Base-by-base conservation (phyloP, 2,113 vertebrate species). In the Melanotaenia duboulayi region DNA sequence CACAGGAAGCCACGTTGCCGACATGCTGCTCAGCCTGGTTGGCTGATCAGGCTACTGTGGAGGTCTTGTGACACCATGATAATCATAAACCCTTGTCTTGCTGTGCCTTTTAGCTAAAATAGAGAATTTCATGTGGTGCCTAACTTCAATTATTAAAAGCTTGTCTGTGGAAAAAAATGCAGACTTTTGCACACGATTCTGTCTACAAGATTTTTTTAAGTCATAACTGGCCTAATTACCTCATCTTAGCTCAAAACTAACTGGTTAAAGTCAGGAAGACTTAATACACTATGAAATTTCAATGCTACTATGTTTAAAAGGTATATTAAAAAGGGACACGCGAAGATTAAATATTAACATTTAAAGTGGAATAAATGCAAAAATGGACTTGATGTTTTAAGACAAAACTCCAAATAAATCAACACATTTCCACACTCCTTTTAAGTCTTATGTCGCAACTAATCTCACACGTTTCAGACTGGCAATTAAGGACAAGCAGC, bases 41-140 rank as follows among this genome's bases (percentile, higher is more conserved):
- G 42, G 62, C 74, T 46, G 67, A 76, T 70, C 71, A 20, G 55
- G 51, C 73, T 52, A 39, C 50, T 67, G 74, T 70, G 32, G 7
- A 66, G 77, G 84, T 91, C 90, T 90, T 90, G 77, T 91, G 90
- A 92, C 86, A 60, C 55, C 8, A 51, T 55, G 61, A 79, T 80
- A 83, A 85, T 74, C 82, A 83, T 76, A 82, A 85, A 80, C 73
- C 81, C 74, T 79, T 63, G 79, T 84, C 69, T 86, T 23, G 51
- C 50, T 68, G 28, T 59, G 82, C 81, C 84, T 87, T 75, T 73
- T 0, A 80, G 82, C 80, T 65, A 63, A 44, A 87, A 74, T 54
- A 2, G 51, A 73, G 55, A 32, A 12, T 55, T 77, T 87, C 86
- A 85, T 76, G 72, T 86, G 85, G 80, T 71, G 73, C 52, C 57